Percentiles rank a stretch among this genome's conserved stretches.
These are phyloP conservation scores for Perizoma affinitatum DNA, from an alignment of 2,888 invertebrate genomes.

Conservation along the genomic window DNA sequence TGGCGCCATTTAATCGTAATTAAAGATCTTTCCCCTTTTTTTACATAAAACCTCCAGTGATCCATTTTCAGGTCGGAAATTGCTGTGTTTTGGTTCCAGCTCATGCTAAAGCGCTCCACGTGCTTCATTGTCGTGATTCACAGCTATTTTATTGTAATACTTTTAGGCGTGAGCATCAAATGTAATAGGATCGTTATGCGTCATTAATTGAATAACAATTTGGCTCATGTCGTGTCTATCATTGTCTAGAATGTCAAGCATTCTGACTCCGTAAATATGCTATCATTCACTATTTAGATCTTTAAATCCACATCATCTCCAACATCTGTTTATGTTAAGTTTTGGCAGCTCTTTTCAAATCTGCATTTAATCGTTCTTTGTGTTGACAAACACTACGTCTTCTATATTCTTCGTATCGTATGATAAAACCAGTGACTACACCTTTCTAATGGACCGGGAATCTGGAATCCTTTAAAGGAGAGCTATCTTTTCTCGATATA, in stretches of 20 bases:
- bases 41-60: slow-evolving; percentile 15
- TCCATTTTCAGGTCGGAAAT: slow-evolving; percentile 27
- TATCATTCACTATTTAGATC: slow-evolving; percentile 48
- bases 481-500: slow-evolving; percentile 61
- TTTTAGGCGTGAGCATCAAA: slow-evolving; percentile 47
- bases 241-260: too few relatives aligned
- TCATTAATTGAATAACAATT: slow-evolving; percentile 57
- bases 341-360: slow-evolving; percentile 50
- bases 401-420: background rate
- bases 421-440: slow-evolving; percentile 8
- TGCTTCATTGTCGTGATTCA: slow-evolving; percentile 44
- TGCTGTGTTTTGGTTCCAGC: slow-evolving; percentile 33
- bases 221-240: slow-evolving; percentile 45
- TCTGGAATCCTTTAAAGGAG: slow-evolving; percentile 54
- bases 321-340: slow-evolving; percentile 49
- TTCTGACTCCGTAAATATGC: slow-evolving; percentile 48
- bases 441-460: slow-evolving; percentile 21
- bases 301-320: too few relatives aligned
- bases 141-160: slow-evolving; percentile 46
- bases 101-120: slow-evolving; percentile 37
- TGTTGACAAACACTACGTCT: slow-evolving; percentile 7
- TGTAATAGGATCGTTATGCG: slow-evolving; percentile 54
- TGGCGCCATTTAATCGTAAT: slow-evolving; percentile 60
- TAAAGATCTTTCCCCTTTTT: slow-evolving; percentile 32
- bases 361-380: slow-evolving; percentile 32